Evolutionary conservation across 2,113 vertebrate genomes (phyloP), one percentile per base, ranked within the genome.

Genomic region (Ammospiza nelsoni): DNA sequence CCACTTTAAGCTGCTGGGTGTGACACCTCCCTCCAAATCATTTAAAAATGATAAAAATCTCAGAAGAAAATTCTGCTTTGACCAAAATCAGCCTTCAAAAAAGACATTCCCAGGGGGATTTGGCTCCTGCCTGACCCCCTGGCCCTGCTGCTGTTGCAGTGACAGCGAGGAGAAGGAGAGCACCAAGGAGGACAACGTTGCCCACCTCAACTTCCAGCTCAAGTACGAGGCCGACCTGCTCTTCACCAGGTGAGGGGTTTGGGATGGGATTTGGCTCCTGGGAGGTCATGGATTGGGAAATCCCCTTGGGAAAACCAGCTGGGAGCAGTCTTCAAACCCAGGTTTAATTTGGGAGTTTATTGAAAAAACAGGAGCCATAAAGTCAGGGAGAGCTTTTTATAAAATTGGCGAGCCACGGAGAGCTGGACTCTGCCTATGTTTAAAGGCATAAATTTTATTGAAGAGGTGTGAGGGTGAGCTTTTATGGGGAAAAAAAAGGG

Each of bases 171-270:
- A 95, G 95, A 94, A 95, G 52, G 98, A 98, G 62, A 97, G 41
- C 92, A 99, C 97, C 87, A 98, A 97, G 31, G 98, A 97, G 5
- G 98, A 99, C 98, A 99, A 99, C 90, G 67, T 37, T 0, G 98
- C 97, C 48, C 95, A 98, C 68, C 97, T 99, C 78, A 96, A 96
- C 55, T 97, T 99, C 43, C 98, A 97, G 54, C 97, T 99, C 55
- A 99, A 97, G 63, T 99, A 99, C 5, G 98, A 99, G 92, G 98
- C 98, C 0, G 98, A 99, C 37, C 92, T 99, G 35, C 98, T 99
- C 73, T 99, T 99, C 97, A 99, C 99, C 96, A 99, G 99, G 99
- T 99, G 92, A 4, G 94, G 16, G 15, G 0, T 23, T 15, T 0
- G 52, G 58, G 28, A 9, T 17, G 73, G 43, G 54, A 19, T 2